Conservation (phyloP, 1,140 invertebrate genomes). For the Aphaenogaster rudis region DNA sequence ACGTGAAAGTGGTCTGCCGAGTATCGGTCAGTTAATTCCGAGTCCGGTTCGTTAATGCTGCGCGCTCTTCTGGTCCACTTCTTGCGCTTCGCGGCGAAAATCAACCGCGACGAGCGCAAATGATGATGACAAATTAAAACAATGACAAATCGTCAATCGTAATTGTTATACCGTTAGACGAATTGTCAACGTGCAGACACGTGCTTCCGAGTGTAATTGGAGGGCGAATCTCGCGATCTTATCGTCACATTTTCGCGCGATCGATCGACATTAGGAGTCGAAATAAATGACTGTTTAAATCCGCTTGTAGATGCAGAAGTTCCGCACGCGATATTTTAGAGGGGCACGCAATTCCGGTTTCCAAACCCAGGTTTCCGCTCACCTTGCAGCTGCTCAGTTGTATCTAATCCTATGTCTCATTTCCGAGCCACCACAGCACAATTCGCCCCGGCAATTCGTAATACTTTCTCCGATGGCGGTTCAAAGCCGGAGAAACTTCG, state of each 20-base stretch:
- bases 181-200: not conserved
- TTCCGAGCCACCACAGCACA: conserved; percentile 64
- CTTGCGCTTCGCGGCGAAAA: not conserved
- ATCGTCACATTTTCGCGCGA: not conserved
- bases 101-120: conserved; percentile 1
- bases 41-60: conserved; percentile 80
- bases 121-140: not conserved
- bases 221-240: not conserved
- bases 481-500: conserved; percentile 46
- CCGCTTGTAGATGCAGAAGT: not conserved
- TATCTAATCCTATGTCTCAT: conserved; percentile 72
- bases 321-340: not conserved
- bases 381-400: conserved; percentile 72
- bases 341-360: not conserved
- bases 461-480: conserved; percentile 68
- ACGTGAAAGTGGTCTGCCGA: conserved; percentile 83
- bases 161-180: not conserved
- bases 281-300: not conserved
- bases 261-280: not conserved
- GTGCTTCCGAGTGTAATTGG: not conserved
- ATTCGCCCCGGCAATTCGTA: conserved; percentile 49
- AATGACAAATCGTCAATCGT: not conserved
- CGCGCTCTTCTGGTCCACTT: conserved; percentile 68
- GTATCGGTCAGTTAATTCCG: conserved; percentile 83
- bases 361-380: conserved; percentile 11